These are phyloP conservation scores for Triplophysa tibetana DNA, from an alignment of 2,113 vertebrate genomes.

Conservation along the genomic window DNA sequence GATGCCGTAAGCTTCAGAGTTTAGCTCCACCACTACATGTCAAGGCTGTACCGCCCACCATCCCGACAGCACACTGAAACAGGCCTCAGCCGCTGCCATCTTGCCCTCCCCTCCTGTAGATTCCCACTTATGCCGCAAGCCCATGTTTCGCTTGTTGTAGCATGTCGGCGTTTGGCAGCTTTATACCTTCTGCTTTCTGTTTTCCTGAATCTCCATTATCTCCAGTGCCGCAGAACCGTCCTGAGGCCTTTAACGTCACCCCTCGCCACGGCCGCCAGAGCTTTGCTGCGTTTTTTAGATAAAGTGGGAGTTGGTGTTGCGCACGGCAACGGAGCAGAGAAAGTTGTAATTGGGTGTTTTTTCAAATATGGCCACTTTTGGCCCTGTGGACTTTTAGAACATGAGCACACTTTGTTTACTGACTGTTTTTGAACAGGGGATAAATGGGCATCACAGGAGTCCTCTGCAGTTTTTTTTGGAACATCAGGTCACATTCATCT, in stretches of 20 bases:
- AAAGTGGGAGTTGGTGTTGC: conserved; percentile 12
- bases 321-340: conserved; percentile 2
- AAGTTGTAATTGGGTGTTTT: conserved; percentile 29
- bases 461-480: not conserved
- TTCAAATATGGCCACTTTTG: conserved; percentile 7
- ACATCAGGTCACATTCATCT: not conserved
- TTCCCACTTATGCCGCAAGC: conserved; percentile 21
- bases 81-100: not conserved
- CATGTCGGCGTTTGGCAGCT: conserved; percentile 58
- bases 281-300: conserved; percentile 16
- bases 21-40: conserved; percentile 1
- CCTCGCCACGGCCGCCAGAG: not conserved
- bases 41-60: conserved; percentile 23
- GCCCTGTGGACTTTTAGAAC: not conserved
- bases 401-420: not conserved
- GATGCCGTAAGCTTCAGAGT: not conserved
- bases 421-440: not conserved
- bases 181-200: conserved; percentile 51
- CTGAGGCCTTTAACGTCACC: conserved; percentile 50
- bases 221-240: conserved; percentile 50
- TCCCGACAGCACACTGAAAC: conserved; percentile 18
- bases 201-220: conserved; percentile 57
- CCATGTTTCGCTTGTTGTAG: conserved; percentile 42
- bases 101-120: conserved; percentile 30
- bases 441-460: too few species aligned